Evolutionary conservation across 2,888 invertebrate species (phyloP), one percentile per base, ranked within the genome.

Genomic region (Diadegma fenestrale): DNA sequence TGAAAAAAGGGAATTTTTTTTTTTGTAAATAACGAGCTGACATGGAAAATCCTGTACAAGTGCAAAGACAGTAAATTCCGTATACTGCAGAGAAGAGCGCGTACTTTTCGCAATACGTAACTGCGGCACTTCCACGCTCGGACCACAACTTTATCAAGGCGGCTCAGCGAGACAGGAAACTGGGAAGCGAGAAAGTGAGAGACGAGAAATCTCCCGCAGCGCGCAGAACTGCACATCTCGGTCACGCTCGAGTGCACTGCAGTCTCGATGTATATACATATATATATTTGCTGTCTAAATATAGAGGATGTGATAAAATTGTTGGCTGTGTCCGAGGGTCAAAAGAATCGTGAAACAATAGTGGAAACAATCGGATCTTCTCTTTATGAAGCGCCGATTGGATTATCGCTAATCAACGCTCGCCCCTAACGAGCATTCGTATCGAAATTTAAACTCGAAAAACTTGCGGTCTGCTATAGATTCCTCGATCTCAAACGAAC

Each of bases 121-220:
- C 77, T 41, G 51, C 41, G 73, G 73, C 73, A 73, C 73, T 61
- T 75, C 45, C 61, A 63, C 75, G 45, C 63, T 63, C 43, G 75
- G 54, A 58, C 54, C 58, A 69, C 37, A 73, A 41, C 79, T 79
- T 83, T 83, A 79, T 83, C 83, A 83, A 69, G 61, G 78, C 33
- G 33, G 30, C 61, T 64, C 43, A 41, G 72, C 63, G 26, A 37
- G 54, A 41, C 54, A 68, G 45, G 73, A 61, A 83, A 83, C 68
- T 58, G 10, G 45, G 78, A 83, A 72, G 77, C 68, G 78, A 68
- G 73, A 82, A 79, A 82, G 75, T 85, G 78, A 75, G 69, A 75
- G 54, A 79, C 69, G 71, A 54, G 79, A 73, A 68, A 73, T 73
- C 68, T 26, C 69, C 61, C 54, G 64, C 71, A 64, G 82, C 17